A percentile compares a stretch with the other conserved stretches of the same genome.
Evolutionary conservation across 1,140 invertebrate species (phyloP).

Genomic region (Tribolium castaneum): DNA sequence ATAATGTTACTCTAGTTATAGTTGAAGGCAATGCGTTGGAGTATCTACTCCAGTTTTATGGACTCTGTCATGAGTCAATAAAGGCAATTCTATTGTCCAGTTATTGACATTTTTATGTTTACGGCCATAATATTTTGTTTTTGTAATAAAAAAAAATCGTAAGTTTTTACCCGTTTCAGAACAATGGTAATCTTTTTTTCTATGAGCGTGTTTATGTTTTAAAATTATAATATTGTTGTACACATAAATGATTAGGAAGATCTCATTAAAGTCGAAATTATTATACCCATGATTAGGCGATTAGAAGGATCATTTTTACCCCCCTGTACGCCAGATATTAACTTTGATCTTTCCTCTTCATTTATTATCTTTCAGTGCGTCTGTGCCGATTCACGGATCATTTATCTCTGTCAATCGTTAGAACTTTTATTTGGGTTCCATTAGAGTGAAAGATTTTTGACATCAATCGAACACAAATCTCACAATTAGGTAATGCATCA

Average conservation of each 20-base stretch:
- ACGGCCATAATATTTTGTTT: not conserved
- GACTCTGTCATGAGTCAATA: not conserved
- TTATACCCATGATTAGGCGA: not conserved
- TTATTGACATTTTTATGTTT: not conserved
- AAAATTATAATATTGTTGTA: not conserved
- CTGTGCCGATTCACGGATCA: not conserved
- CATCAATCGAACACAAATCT: not conserved
- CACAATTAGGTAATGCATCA: not conserved
- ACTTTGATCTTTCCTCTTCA: not conserved
- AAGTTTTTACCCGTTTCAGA: no score
- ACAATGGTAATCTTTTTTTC: no score
- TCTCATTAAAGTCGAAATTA: not conserved
- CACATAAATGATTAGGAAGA: not conserved
- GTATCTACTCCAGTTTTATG: not conserved
- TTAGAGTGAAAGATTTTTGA: slow-evolving; percentile 1
- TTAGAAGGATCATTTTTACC: not conserved
- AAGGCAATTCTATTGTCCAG: not conserved
- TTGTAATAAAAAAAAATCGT: not conserved
- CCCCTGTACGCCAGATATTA: not conserved
- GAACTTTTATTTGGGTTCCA: slow-evolving; percentile 3
- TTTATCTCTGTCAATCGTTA: not conserved
- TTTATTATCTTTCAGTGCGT: not conserved
- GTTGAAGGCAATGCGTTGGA: not conserved
- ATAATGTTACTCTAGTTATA: not conserved
- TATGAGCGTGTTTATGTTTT: no score